Conservation (phyloP, 2,797 vertebrate genomes). For the Oreochromis grahami region DNA sequence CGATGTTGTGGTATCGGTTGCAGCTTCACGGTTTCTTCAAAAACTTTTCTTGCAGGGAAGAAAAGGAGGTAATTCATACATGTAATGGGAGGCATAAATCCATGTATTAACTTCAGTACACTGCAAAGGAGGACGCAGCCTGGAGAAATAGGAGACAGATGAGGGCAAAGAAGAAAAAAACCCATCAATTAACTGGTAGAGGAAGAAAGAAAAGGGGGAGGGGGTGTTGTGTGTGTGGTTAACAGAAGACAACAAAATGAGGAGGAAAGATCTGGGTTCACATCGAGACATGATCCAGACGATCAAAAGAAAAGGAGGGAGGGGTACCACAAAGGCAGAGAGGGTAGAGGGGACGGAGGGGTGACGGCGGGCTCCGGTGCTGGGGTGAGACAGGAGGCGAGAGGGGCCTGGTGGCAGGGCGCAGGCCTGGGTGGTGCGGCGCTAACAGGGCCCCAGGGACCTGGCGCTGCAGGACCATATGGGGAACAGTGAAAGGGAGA, state of each 20-base stretch:
- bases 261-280: constrained; percentile 32
- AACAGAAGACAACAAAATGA: constrained; percentile 29
- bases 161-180: constrained; percentile 76
- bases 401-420: constrained; percentile 64
- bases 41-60: constrained; percentile 83
- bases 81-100: constrained; percentile 91
- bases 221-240: neutral
- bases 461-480: constrained; percentile 72
- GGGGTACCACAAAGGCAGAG: constrained; percentile 22
- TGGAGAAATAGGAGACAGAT: constrained; percentile 87
- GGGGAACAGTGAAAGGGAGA: constrained; percentile 76
- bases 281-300: constrained; percentile 38
- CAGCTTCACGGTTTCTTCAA: neutral
- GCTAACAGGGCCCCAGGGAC: constrained; percentile 74
- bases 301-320: constrained; percentile 44
- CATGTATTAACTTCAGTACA: constrained; percentile 84
- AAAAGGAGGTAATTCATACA: constrained; percentile 90
- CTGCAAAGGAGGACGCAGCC: constrained; percentile 80
- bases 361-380: constrained; percentile 37
- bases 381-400: constrained; percentile 65
- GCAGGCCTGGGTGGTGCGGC: constrained; percentile 66
- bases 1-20: neutral
- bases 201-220: neutral
- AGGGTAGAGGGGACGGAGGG: constrained; percentile 35
- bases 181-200: constrained; percentile 78